Evolutionary conservation across 2,888 invertebrate species (phyloP).

Genomic region (Drosophila monieri): DNA sequence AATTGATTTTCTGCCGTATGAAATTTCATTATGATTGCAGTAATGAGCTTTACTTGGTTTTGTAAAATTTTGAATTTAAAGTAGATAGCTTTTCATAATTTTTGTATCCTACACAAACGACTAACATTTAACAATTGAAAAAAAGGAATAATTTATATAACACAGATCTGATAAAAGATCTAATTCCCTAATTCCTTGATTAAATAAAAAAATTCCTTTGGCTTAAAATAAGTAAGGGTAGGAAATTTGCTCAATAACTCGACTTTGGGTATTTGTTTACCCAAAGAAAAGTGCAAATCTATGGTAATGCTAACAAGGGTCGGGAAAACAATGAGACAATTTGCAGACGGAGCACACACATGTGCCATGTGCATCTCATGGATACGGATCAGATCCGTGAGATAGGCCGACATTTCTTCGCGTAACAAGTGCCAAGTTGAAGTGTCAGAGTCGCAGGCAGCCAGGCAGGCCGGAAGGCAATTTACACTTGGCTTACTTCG

Average conservation of each 20-base stretch:
- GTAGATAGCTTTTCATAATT: too few species aligned
- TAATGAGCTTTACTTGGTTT: not conserved
- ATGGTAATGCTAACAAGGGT: constrained; percentile 38
- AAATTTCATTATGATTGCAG: not conserved
- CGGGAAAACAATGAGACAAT: constrained; percentile 38
- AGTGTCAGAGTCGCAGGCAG: constrained; percentile 28
- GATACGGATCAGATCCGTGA: constrained; percentile 20
- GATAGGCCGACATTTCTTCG: constrained; percentile 54
- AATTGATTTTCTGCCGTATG: not conserved
- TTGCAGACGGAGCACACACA: constrained; percentile 29
- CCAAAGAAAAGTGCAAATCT: constrained; percentile 11
- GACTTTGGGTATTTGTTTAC: not conserved
- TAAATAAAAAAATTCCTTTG: too few species aligned
- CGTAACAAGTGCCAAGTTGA: constrained; percentile 70
- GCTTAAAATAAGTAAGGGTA: not conserved
- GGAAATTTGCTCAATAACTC: not conserved
- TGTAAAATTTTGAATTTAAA: not conserved
- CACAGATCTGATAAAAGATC: too few species aligned
- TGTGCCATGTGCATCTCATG: constrained; percentile 24
- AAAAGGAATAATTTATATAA: too few species aligned
- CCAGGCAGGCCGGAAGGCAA: constrained; percentile 69
- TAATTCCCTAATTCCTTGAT: too few species aligned
- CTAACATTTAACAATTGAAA: too few species aligned
- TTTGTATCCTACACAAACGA: too few species aligned
- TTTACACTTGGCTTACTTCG: constrained; percentile 65